Conservation (phyloP, 1,140 invertebrate genomes). For the Notospermus geniculatus region DNA sequence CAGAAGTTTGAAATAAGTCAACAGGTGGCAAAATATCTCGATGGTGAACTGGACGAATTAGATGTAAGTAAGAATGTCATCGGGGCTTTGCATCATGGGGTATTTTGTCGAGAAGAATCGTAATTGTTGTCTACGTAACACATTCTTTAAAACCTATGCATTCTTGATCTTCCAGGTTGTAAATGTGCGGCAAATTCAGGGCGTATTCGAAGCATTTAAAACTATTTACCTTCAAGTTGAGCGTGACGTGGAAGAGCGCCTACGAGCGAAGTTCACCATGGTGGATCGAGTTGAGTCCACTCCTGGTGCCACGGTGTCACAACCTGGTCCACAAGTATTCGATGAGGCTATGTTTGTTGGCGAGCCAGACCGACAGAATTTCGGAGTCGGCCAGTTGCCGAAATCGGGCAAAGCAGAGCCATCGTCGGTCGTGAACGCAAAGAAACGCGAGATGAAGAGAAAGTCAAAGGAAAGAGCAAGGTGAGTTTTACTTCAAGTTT, state of each 20-base stretch:
- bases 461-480: conserved; percentile 33
- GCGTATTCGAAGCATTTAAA: conserved; percentile 52
- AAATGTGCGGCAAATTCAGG: conserved; percentile 52
- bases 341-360: conserved; percentile 51
- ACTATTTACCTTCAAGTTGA: conserved; percentile 53
- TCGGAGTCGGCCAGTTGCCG: conserved; percentile 48
- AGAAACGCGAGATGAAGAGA: conserved; percentile 37
- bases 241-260: conserved; percentile 46
- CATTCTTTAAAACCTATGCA: no score
- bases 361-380: conserved; percentile 48
- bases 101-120: background rate
- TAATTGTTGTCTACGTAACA: no score
- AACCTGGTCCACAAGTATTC: conserved; percentile 40
- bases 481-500: background rate
- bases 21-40: conserved; percentile 49
- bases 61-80: conserved; percentile 39
- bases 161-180: conserved; percentile 47
- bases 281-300: conserved; percentile 47
- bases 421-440: conserved; percentile 44
- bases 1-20: conserved; percentile 54
- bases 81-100: background rate
- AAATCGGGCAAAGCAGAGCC: conserved; percentile 43
- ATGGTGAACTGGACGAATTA: conserved; percentile 51
- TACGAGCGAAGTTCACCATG: conserved; percentile 48
- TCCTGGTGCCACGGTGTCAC: conserved; percentile 41